phyloP scores from a whole-genome alignment of 2,113 vertebrate species.

The Hemicordylus capensis region DNA sequence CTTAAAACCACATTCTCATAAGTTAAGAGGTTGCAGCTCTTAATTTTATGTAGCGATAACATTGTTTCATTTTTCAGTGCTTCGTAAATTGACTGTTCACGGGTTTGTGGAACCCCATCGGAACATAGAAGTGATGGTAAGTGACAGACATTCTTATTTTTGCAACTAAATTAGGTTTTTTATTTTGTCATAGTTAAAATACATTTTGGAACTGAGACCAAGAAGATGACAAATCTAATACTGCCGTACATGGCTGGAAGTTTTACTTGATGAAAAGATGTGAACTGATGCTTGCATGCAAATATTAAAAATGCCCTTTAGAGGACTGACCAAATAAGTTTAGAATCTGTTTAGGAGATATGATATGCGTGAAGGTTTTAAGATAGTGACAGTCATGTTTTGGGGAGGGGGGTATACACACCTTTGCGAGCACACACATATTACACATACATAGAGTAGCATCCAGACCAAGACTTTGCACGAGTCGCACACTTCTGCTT shows the following conservation, averaged over 20 bases:
- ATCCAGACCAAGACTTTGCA: too few species aligned
- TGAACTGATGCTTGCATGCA: background rate
- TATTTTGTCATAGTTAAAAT: background rate
- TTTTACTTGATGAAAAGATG: background rate
- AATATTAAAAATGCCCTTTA: background rate
- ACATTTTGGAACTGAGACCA: background rate
- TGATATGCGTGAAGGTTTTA: background rate
- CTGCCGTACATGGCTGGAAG: background rate
- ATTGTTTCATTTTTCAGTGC: slow-evolving; percentile 77
- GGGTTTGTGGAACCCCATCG: slow-evolving; percentile 94
- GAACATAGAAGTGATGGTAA: slow-evolving; percentile 94
- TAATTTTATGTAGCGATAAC: slow-evolving; percentile 3
- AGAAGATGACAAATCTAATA: background rate
- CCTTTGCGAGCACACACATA: too few species aligned
- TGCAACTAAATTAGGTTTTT: slow-evolving; percentile 7
- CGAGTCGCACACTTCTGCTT: too few species aligned
- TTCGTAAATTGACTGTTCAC: slow-evolving; percentile 95
- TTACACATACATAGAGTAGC: too few species aligned
- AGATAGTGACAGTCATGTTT: background rate
- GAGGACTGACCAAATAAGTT: background rate
- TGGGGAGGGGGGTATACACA: too few species aligned
- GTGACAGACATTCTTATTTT: slow-evolving; percentile 49
- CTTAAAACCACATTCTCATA: too few species aligned
- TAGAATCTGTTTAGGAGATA: background rate
- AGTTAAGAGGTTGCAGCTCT: too few species aligned